Conservation (phyloP, 2,888 invertebrate genomes). For the Dryocosmus kuriphilus region DNA sequence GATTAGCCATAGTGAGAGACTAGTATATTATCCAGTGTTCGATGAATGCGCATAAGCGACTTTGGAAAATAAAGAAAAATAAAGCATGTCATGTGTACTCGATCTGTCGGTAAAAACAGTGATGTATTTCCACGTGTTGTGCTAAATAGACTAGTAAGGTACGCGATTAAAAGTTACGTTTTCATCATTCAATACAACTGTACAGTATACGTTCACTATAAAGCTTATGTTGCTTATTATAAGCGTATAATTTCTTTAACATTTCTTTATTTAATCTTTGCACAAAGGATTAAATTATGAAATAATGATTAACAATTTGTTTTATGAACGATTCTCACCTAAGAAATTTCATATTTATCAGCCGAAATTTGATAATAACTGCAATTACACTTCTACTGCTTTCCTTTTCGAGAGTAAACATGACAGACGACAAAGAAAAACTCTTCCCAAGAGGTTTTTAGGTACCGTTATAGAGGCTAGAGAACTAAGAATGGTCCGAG, state of each 20-base stretch:
- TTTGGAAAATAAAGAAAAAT: constrained; percentile 30
- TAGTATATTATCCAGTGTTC: constrained; percentile 3
- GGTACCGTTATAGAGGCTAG: neutral
- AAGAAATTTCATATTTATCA: neutral
- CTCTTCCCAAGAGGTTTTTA: neutral
- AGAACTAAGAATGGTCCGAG: neutral
- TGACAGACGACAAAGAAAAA: neutral
- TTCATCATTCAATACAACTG: neutral
- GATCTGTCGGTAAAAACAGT: constrained; percentile 4
- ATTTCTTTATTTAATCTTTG: neutral
- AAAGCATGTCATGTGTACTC: constrained; percentile 24
- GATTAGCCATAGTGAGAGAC: constrained; percentile 19
- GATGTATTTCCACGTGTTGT: constrained; percentile 10
- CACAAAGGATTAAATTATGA: no score
- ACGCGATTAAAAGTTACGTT: constrained; percentile 14
- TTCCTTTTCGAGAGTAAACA: neutral
- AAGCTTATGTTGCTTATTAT: neutral
- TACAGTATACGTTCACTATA: neutral
- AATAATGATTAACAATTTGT: no score
- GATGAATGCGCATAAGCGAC: neutral
- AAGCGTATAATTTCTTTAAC: neutral
- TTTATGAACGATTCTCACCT: no score
- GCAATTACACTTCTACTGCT: neutral
- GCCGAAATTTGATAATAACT: neutral
- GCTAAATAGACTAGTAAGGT: constrained; percentile 7